Evolutionary conservation across 2,113 vertebrate genomes (phyloP), one percentile per base, ranked within the genome.

Genomic region (Zosterops lateralis): DNA sequence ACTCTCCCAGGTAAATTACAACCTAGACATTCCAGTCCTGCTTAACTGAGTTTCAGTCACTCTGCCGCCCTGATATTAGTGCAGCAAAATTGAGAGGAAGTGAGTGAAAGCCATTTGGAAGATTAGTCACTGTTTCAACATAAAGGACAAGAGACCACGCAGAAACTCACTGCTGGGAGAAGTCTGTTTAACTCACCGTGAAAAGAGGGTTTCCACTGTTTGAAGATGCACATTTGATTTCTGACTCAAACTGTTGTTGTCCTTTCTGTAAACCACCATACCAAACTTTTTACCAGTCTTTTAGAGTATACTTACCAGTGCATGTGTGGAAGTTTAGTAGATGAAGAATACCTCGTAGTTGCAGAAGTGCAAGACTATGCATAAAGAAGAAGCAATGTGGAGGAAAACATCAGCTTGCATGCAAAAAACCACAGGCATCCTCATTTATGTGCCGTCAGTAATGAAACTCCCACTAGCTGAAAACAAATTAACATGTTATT

Each of bases 1-100:
- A 87, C 77, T 76, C 60, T 94, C 74, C 34, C 87, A 95, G 88
- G 85, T 79, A 87, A 61, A 82, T 78, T 79, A 82, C 53, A 84
- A n/a, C n/a, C 28, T 74, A 61, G 73, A 38, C 76, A 79, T 93
- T 75, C 80, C 85, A 90, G 56, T 44, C 56, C 28, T 87, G 62
- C 75, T 88, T 56, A 61, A 68, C 17, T 61, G 85, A 82, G 87
- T 96, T 95, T 89, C 75, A 70, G 74, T 85, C 75, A 74, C 47
- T 76, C 53, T 10, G 6, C 38, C 79, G 29, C 1, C 65, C 58
- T 81, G 38, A 82, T 79, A 79, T 34, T 72, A 45, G 6, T 54
- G 70, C 58, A 82, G 45, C 38, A 92, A 85, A 92, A 56, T 18
- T 50, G 58, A 54, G 78, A 89, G 67, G 81, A 84, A 92, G 50